Base-by-base conservation (phyloP, 2,888 invertebrate species). In the Cosmorhoe ocellata region DNA sequence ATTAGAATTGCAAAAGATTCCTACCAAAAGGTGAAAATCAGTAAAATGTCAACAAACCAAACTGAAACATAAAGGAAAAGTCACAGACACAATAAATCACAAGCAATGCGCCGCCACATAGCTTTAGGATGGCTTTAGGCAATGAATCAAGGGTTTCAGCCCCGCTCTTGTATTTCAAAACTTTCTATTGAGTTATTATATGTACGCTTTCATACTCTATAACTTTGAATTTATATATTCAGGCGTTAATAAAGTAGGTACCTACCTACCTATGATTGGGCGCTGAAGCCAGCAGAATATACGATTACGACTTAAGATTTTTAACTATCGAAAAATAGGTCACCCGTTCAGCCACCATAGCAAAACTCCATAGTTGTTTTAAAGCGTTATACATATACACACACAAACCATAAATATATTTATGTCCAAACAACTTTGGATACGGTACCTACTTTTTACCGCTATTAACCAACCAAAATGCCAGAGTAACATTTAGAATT, bases 401-500 rank as follows among this genome's bases (percentile, higher is more conserved):
- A n/a, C n/a, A n/a, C n/a, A n/a, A n/a, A n/a, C n/a, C n/a, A n/a
- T n/a, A n/a, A n/a, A n/a, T n/a, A n/a, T n/a, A n/a, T n/a, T n/a
- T n/a, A n/a, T n/a, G n/a, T n/a, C n/a, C n/a, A 48, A 51, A 13
- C 32, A 28, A 31, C 43, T 31, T 31, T 40, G 5, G 22, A 24
- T 4, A 18, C 4, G n/a, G 30, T 38, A 56, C 44, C 41, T 44
- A 39, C 31, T 52, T 58, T 59, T 61, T 58, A 62, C 53, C 59
- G 66, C 69, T 67, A 69, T 66, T 46, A 64, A 61, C 64, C 63
- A 60, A 63, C 71, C 70, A 67, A 84, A 85, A 85, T 84, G 84
- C 73, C 84, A 84, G 73, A 71, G 66, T 85, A 84, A 81, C 84
- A 84, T 85, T 85, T 84, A 76, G 74, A 76, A 74, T 73, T 67